Base-by-base conservation (phyloP, 2,113 vertebrate genomes). In the Muscicapa adusta region DNA sequence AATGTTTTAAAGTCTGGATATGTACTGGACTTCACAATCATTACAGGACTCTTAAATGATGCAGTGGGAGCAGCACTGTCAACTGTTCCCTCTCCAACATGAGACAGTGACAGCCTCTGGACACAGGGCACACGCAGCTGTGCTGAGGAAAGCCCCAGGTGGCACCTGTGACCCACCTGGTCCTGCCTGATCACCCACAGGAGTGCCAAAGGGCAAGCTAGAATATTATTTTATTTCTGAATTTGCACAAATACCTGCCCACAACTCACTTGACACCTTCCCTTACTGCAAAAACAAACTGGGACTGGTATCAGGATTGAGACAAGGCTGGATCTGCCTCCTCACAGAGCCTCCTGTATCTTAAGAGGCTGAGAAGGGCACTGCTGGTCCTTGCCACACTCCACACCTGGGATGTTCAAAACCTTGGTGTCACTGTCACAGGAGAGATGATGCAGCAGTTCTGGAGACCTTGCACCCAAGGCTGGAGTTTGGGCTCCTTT, bases 41-140 rank as follows among this genome's bases (percentile, higher is more conserved):
- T 23, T 28, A 29, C 10, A 86, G 58, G 72, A 56, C 58, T 85
- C 33, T 33, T 7, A 28, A 61, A 51, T 7, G 70, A 36, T 7
- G 61, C 54, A 63, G 62, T 36, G 40, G 31, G 45, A 61, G 23
- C 31, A 34, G 24, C 1, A 17, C 1, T 33, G 36, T 29, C 12
- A 50, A 4, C 12, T 8, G 36, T 9, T 57, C 19, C 42, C 34
- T 33, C 45, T 38, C 38, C 53, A 33, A 54, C 12, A 31, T 0
- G 1, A 14, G 1, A 16, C 3, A 68, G 36, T 7, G 81, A 22
- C 38, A 74, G 73, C 12, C 34, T 28, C 60, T 5, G 48, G 45
- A 22, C 1, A 29, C 4, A 50, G 65, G 72, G 54, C 50, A 51
- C 0, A 5, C 0, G 5, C 1, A 26, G 24, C 42, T 0, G 0